These are phyloP conservation scores for Orius insidiosus DNA, from an alignment of 1,140 invertebrate species.

Conservation along the genomic window DNA sequence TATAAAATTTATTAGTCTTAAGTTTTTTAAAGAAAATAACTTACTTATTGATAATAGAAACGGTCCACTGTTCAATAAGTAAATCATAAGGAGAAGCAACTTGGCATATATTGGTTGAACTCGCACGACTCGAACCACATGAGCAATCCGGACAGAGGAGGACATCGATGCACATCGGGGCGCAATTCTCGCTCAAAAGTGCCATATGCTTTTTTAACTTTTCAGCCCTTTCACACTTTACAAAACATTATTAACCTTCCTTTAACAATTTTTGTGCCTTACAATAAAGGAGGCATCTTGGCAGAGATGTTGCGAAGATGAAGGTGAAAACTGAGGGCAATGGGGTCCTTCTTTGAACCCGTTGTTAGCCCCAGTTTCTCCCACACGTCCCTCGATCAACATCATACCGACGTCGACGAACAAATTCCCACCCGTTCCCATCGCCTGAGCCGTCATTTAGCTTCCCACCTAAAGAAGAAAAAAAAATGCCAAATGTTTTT, in stretches of 20 bases:
- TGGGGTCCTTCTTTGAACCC: slow-evolving; percentile 51
- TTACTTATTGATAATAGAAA: slow-evolving; percentile 44
- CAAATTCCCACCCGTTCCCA: slow-evolving; percentile 15
- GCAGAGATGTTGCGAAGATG: slow-evolving; percentile 3
- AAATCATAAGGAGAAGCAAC: slow-evolving; percentile 31
- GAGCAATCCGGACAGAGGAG: slow-evolving; percentile 46
- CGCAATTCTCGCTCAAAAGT: slow-evolving; percentile 36
- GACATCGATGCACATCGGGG: slow-evolving; percentile 54
- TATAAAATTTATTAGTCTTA: not conserved
- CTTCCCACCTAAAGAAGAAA: no score
- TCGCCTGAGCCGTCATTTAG: slow-evolving; percentile 7
- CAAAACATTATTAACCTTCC: slow-evolving; percentile 2
- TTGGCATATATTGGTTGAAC: slow-evolving; percentile 29
- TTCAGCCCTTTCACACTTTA: slow-evolving; percentile 35
- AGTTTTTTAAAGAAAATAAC: slow-evolving; percentile 23
- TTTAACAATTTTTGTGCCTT: not conserved
- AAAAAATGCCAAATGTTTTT: no score
- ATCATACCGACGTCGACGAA: slow-evolving; percentile 19
- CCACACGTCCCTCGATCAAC: slow-evolving; percentile 19
- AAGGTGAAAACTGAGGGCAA: slow-evolving; percentile 32
- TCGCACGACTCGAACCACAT: slow-evolving; percentile 33
- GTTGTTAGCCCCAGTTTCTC: slow-evolving; percentile 9
- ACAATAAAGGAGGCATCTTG: slow-evolving; percentile 1
- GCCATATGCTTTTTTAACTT: slow-evolving; percentile 33
- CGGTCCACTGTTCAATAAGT: slow-evolving; percentile 57